A percentile compares a stretch with the other conserved stretches of the same genome.
Evolutionary conservation across 2,113 vertebrate genomes (phyloP).

Genomic region (Leucopsar rothschildi): DNA sequence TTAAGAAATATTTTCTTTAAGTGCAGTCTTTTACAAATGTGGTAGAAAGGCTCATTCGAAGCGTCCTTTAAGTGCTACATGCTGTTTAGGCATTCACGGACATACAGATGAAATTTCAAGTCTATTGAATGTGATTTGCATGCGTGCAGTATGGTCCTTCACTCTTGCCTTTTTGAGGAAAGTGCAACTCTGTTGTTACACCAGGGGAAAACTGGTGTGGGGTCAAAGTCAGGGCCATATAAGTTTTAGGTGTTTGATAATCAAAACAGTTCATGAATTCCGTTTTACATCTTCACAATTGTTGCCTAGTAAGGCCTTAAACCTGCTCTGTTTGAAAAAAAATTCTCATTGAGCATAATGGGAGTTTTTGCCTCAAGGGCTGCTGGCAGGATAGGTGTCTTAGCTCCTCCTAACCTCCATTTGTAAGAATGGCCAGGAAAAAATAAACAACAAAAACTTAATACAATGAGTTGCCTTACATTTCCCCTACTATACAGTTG

Average conservation of each 20-base stretch:
- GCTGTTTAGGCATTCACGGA: constrained; percentile 40
- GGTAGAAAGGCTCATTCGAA: constrained; percentile 36
- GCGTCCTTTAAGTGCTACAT: constrained; percentile 23
- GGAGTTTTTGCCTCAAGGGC: constrained; percentile 60
- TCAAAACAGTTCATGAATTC: constrained; percentile 25
- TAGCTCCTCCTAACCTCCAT: constrained; percentile 26
- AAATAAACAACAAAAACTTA: constrained; percentile 10
- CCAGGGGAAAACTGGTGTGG: constrained; percentile 32
- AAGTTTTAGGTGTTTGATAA: constrained; percentile 44
- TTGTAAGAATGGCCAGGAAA: constrained; percentile 40
- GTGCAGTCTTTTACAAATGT: constrained; percentile 17
- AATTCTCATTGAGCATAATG: constrained; percentile 52
- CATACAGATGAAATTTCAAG: constrained; percentile 23
- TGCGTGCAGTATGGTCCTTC: constrained; percentile 28
- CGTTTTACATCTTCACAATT: constrained; percentile 29
- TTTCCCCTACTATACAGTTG: constrained; percentile 32
- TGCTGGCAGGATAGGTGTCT: constrained; percentile 40
- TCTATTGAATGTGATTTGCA: constrained; percentile 62
- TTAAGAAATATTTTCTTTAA: constrained; percentile 14
- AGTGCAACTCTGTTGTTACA: constrained; percentile 54
- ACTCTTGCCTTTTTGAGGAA: constrained; percentile 36
- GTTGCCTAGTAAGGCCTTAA: constrained; percentile 60
- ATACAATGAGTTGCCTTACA: constrained; percentile 59
- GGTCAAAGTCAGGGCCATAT: constrained; percentile 48
- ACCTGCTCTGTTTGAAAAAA: constrained; percentile 48